Evolutionary conservation across 2,797 vertebrate genomes (phyloP).

Genomic region (Trichosurus vulpecula): DNA sequence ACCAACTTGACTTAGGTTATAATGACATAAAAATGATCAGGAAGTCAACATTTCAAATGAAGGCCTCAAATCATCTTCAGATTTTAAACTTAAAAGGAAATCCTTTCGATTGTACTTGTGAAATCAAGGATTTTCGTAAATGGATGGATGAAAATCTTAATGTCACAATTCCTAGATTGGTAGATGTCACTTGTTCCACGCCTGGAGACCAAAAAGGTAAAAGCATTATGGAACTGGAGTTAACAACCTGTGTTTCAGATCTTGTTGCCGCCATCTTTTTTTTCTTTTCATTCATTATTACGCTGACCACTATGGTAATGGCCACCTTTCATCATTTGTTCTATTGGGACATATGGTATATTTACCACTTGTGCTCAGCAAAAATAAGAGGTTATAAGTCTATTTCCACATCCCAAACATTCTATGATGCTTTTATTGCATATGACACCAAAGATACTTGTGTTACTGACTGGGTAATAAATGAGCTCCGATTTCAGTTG

Average conservation of each 20-base stretch:
- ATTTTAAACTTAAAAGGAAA: conserved; percentile 83
- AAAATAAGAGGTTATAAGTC: conserved; percentile 83
- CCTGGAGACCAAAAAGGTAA: conserved; percentile 74
- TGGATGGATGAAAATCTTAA: conserved; percentile 84
- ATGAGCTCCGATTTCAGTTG: conserved; percentile 85
- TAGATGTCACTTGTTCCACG: conserved; percentile 79
- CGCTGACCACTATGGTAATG: conserved; percentile 79
- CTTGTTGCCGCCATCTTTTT: conserved; percentile 76
- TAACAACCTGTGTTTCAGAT: conserved; percentile 83
- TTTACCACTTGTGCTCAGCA: conserved; percentile 82
- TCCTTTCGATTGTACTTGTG: conserved; percentile 87
- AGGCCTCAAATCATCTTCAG: conserved; percentile 71
- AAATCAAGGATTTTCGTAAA: conserved; percentile 84
- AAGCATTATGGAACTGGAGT: conserved; percentile 81
- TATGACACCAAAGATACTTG: conserved; percentile 87
- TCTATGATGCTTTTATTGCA: conserved; percentile 86
- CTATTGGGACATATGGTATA: conserved; percentile 88
- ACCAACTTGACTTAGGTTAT: conserved; percentile 83
- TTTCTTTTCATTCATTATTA: conserved; percentile 78
- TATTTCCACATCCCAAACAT: conserved; percentile 71
- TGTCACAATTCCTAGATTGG: conserved; percentile 83
- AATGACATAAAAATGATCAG: conserved; percentile 86
- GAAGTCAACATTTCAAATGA: conserved; percentile 79
- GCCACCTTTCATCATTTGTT: conserved; percentile 85
- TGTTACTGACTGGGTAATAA: conserved; percentile 88